These are phyloP conservation scores for Simalia tracyae DNA, from an alignment of 2,797 vertebrate genomes.

Conservation along the genomic window DNA sequence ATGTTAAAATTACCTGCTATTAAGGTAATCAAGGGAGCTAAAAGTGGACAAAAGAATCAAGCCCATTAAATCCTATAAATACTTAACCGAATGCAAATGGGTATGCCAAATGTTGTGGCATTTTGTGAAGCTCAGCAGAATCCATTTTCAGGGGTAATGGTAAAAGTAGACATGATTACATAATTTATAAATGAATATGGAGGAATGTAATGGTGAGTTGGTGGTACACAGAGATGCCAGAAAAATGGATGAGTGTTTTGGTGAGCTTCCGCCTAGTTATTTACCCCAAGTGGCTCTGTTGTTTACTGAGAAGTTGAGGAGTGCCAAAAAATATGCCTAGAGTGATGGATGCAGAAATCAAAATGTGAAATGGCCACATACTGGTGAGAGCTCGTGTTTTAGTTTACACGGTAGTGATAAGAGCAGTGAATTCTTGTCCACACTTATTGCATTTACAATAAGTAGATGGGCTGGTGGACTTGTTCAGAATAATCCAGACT, in stretches of 20 bases:
- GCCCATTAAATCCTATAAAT: constrained; percentile 30
- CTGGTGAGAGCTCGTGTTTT: not conserved
- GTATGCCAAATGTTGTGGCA: constrained; percentile 10
- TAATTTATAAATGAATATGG: not conserved
- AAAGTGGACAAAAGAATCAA: constrained; percentile 29
- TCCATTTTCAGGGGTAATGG: constrained; percentile 2
- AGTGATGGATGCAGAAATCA: not conserved
- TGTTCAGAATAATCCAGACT: not conserved
- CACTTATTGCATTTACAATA: not conserved
- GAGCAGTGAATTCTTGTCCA: not conserved
- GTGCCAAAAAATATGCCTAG: not conserved
- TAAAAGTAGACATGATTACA: not conserved
- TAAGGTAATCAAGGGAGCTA: constrained; percentile 36
- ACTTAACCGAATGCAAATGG: constrained; percentile 18
- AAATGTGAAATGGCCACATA: not conserved
- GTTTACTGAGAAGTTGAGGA: not conserved
- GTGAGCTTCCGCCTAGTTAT: not conserved
- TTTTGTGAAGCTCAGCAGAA: constrained; percentile 5
- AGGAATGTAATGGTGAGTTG: not conserved
- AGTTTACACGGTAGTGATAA: not conserved
- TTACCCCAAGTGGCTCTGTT: not conserved
- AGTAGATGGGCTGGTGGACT: not conserved
- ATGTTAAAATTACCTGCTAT: constrained; percentile 35
- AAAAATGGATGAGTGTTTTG: too few relatives aligned
- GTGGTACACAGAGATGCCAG: not conserved